These are phyloP conservation scores for Tridacna crocea DNA, from an alignment of 2,888 invertebrate species.

Conservation along the genomic window DNA sequence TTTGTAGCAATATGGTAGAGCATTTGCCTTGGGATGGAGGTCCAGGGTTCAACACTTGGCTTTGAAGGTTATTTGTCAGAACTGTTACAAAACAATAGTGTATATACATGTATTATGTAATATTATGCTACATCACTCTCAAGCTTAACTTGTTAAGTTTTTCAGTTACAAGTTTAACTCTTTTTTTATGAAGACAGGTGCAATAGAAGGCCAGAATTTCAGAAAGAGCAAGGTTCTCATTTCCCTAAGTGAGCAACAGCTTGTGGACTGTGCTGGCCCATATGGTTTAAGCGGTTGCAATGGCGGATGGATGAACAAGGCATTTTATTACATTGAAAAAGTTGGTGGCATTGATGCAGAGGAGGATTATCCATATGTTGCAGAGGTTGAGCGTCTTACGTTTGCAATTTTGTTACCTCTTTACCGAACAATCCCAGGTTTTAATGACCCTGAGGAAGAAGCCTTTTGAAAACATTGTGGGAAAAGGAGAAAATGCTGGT, in stretches of 20 bases:
- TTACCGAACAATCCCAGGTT: neutral
- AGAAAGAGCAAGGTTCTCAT: conserved; percentile 87
- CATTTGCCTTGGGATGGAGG: too few species aligned
- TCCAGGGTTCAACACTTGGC: too few species aligned
- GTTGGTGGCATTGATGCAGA: neutral
- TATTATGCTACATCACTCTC: too few species aligned
- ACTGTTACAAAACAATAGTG: too few species aligned
- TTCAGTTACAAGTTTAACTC: too few species aligned
- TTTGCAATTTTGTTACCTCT: too few species aligned
- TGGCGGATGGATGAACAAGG: conserved; percentile 85
- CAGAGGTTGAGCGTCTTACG: conserved; percentile 32
- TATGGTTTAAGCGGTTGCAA: conserved; percentile 85
- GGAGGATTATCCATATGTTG: neutral
- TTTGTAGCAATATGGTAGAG: too few species aligned
- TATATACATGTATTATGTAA: too few species aligned
- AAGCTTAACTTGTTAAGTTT: too few species aligned
- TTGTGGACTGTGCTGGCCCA: conserved; percentile 84
- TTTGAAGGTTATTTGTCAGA: too few species aligned
- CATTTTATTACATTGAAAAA: conserved; percentile 85
- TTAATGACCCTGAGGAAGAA: neutral
- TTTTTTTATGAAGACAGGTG: conserved; percentile 88
- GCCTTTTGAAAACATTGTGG: neutral
- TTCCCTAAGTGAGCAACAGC: conserved; percentile 83
- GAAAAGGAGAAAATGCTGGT: conserved; percentile 7
- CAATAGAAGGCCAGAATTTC: conserved; percentile 83